Evolutionary conservation across 2,113 vertebrate genomes (phyloP), one percentile per base, ranked within the genome.

Genomic region (Bucco capensis): DNA sequence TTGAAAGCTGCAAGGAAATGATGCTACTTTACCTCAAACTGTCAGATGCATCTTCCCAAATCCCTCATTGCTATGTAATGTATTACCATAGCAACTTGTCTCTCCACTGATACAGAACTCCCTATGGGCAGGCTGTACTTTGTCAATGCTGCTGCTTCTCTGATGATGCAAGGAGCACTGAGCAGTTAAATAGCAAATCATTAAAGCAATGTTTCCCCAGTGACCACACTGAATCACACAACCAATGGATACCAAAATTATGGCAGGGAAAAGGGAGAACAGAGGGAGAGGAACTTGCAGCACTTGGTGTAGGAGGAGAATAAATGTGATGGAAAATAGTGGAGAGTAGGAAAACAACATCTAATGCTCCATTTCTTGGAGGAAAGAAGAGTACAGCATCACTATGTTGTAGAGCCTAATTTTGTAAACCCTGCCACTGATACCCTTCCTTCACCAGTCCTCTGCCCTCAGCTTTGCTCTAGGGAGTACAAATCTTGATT

Each of bases 151-250:
- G 88, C 92, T 2, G 64, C 86, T 91, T 86, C 95, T 76, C 75
- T 74, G 75, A 83, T 81, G 91, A 79, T 78, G 90, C 90, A 62
- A 93, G 87, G 77, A 94, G 60, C 84, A 71, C 82, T 19, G 79
- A 90, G 93, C 96, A 88, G 65, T 81, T 85, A 82, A 96, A 93
- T 5, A 92, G 85, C 95, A 92, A 73, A 96, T 95, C 95, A 93
- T 96, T 90, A 93, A 73, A 88, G 82, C 66, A 94, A 93, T 78
- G 78, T 31, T 44, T 93, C 92, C 93, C 94, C 47, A 44, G 90
- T 64, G 88, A 54, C 85, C 80, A 76, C 46, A 3, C 49, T 50
- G 72, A 86, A 75, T 70, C 94, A 86, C 67, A 54, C 83, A 19
- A 62, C n/a, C 50, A 82, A 89, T 10, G 42, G 73, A 62, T 31